Evolutionary conservation across 2,113 vertebrate species (phyloP).

Genomic region (Notarius quadriscutis): DNA sequence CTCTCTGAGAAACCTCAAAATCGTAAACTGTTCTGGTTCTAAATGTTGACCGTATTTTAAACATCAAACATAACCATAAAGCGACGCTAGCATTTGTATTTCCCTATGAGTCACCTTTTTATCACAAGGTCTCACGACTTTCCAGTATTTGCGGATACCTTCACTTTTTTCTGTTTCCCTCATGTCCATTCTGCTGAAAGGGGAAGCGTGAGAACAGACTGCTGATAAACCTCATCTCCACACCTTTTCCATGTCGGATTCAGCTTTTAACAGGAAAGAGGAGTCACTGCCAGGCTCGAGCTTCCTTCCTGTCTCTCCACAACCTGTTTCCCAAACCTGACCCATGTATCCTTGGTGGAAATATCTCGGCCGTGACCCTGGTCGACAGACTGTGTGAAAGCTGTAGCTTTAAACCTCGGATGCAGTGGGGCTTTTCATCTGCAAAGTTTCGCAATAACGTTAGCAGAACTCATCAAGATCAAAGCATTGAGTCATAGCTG

Average conservation of each 20-base stretch:
- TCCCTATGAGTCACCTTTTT: constrained; percentile 20
- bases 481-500: neutral
- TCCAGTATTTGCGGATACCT: constrained; percentile 42
- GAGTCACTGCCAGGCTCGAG: constrained; percentile 52
- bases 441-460: neutral
- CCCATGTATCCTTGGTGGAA: constrained; percentile 12
- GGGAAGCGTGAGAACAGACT: constrained; percentile 57
- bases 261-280: constrained; percentile 41
- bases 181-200: constrained; percentile 53
- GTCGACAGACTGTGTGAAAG: neutral
- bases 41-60: neutral
- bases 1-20: neutral
- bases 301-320: constrained; percentile 59
- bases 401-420: neutral
- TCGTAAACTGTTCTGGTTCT: neutral
- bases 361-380: neutral
- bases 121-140: constrained; percentile 32
- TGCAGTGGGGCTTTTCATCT: neutral
- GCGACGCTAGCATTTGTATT: neutral
- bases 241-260: constrained; percentile 48
- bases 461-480: neutral
- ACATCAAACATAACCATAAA: neutral
- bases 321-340: constrained; percentile 44
- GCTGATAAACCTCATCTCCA: constrained; percentile 60
- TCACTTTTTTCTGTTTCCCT: constrained; percentile 46